Conservation (phyloP, 2,113 vertebrate genomes). For the Megatriorchis doriae region DNA sequence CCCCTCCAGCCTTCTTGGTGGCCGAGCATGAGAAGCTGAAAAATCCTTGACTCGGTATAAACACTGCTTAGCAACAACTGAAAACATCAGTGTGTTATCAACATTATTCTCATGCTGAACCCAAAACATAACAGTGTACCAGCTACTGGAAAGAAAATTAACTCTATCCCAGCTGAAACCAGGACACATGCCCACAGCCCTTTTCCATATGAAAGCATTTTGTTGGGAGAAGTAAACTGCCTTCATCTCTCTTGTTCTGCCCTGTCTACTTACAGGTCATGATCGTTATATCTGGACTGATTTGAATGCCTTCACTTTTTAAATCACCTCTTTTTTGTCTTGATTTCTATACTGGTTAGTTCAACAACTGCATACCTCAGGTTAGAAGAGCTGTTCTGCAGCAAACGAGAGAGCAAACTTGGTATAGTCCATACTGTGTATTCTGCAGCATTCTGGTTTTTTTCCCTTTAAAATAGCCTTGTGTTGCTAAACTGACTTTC, state of each 20-base stretch:
- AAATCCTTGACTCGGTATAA: too few species aligned
- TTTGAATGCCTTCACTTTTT: neutral
- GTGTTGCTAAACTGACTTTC: neutral
- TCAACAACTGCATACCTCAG: neutral
- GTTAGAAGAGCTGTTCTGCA: neutral
- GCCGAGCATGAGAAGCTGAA: too few species aligned
- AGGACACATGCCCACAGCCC: neutral
- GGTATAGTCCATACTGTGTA: rapidly evolving
- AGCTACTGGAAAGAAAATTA: too few species aligned
- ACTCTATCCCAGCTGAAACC: too few species aligned
- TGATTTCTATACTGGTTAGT: neutral
- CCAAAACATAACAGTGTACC: too few species aligned
- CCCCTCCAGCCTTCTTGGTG: too few species aligned
- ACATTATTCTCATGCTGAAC: too few species aligned
- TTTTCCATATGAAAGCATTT: neutral
- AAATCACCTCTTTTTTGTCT: neutral
- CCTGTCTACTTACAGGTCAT: neutral
- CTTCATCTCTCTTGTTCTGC: neutral
- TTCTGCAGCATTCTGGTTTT: neutral
- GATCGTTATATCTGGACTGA: neutral
- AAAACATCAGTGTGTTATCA: too few species aligned
- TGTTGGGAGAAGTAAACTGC: neutral
- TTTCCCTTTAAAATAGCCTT: neutral
- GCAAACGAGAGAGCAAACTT: neutral
- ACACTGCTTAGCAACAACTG: too few species aligned